Evolutionary conservation across 1,140 invertebrate genomes (phyloP).

Genomic region (Chlorops oryzae): DNA sequence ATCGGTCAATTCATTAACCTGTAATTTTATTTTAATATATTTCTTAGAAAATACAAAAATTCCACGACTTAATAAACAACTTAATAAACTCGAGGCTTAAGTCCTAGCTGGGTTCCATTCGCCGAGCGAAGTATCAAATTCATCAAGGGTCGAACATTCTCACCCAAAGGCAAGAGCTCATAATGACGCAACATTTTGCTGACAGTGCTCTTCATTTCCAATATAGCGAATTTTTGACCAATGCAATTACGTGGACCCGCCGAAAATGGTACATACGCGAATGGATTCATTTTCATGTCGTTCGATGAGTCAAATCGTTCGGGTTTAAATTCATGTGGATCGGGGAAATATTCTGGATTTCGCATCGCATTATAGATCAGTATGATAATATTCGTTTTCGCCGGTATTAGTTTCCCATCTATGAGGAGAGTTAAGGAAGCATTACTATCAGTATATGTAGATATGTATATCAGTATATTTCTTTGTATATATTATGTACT

Average conservation of each 20-base stretch:
- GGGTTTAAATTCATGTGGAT: constrained; percentile 59
- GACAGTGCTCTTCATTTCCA: constrained; percentile 62
- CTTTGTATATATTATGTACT: too few relatives aligned
- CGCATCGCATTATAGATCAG: constrained; percentile 51
- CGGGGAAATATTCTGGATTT: constrained; percentile 52
- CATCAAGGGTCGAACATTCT: constrained; percentile 24
- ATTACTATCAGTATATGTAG: too few relatives aligned
- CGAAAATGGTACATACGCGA: constrained; percentile 59
- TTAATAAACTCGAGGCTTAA: constrained; percentile 31
- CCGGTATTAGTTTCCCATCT: constrained; percentile 45
- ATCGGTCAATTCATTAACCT: too few relatives aligned
- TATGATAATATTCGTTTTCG: constrained; percentile 40
- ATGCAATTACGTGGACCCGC: constrained; percentile 60
- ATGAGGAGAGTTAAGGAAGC: neutral
- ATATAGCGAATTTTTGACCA: constrained; percentile 73
- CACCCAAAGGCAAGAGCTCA: constrained; percentile 35
- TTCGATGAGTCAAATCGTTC: constrained; percentile 56
- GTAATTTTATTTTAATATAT: too few relatives aligned
- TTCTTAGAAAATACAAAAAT: too few relatives aligned
- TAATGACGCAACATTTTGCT: constrained; percentile 47
- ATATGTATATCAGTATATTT: too few relatives aligned
- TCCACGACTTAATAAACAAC: too few relatives aligned
- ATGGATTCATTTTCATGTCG: constrained; percentile 49
- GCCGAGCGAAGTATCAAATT: constrained; percentile 34
- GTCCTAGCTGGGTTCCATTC: constrained; percentile 34